These are phyloP conservation scores for Pteronotus mesoamericanus DNA, from an alignment of 2,797 vertebrate species.

Conservation along the genomic window DNA sequence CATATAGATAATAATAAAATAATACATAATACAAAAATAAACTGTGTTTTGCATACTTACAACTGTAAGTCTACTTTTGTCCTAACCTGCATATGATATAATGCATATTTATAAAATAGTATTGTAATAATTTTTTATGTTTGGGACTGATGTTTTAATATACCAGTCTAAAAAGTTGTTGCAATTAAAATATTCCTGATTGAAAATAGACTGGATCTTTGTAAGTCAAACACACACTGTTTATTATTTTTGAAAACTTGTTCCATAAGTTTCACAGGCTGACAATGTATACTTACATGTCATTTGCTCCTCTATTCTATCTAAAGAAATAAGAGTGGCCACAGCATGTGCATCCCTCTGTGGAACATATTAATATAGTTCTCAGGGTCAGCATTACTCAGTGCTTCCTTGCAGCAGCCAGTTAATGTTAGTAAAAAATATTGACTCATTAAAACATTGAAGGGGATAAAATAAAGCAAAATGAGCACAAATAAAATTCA, in stretches of 20 bases:
- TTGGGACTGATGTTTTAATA: not conserved
- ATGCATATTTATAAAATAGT: not conserved
- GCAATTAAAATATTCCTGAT: not conserved
- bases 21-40: not conserved
- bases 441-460: not conserved
- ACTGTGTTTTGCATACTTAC: not conserved
- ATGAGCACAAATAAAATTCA: constrained; percentile 17
- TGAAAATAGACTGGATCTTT: not conserved
- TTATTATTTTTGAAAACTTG: not conserved
- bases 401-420: not conserved
- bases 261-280: not conserved
- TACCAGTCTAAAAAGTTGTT: not conserved
- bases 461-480: constrained; percentile 27
- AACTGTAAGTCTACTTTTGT: not conserved
- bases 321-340: not conserved
- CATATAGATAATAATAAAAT: not conserved
- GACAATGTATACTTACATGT: not conserved
- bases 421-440: not conserved
- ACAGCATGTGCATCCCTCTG: not conserved
- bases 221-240: not conserved
- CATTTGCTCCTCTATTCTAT: not conserved
- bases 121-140: not conserved
- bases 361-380: not conserved
- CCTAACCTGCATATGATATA: not conserved
- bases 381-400: not conserved